Evolutionary conservation across 2,888 invertebrate species (phyloP).

Genomic region (Eristalis pertinax): DNA sequence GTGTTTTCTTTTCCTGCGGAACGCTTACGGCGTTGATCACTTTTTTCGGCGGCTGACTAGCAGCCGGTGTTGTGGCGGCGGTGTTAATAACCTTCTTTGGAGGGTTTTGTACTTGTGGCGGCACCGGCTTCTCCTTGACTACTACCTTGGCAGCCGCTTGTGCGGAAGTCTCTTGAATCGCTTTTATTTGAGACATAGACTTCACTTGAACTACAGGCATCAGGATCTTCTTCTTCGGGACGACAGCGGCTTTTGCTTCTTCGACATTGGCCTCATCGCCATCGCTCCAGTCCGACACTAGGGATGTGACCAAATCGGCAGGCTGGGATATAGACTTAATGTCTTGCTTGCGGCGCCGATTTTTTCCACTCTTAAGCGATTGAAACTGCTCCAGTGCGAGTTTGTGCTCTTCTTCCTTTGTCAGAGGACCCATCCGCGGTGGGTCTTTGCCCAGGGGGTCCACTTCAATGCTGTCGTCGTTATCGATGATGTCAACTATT

Average conservation of each 20-base stretch:
- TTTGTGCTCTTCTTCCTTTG: constrained; percentile 78
- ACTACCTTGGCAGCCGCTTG: constrained; percentile 2
- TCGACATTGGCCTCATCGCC: constrained; percentile 74
- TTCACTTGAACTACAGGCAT: neutral
- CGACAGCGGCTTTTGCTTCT: neutral
- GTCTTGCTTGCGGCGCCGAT: constrained; percentile 75
- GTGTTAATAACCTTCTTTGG: constrained; percentile 25
- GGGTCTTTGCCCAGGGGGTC: constrained; percentile 43
- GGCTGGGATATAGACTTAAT: constrained; percentile 72
- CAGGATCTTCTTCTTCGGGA: constrained; percentile 30
- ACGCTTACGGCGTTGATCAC: constrained; percentile 36
- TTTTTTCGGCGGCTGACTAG: constrained; percentile 38
- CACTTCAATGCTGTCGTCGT: constrained; percentile 73
- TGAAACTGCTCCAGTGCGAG: constrained; percentile 80
- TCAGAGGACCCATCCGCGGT: constrained; percentile 62
- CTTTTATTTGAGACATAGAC: neutral
- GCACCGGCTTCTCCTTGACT: constrained; percentile 20
- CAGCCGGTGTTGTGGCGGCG: neutral
- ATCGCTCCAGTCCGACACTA: constrained; percentile 81
- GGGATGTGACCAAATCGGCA: constrained; percentile 76
- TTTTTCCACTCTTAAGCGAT: constrained; percentile 73
- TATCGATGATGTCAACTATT: constrained; percentile 78
- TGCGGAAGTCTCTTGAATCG: neutral
- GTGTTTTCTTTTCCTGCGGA: constrained; percentile 39
- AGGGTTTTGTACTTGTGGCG: neutral